phyloP scores from a whole-genome alignment of 2,113 vertebrate genomes.

The Chaetops frenatus region DNA sequence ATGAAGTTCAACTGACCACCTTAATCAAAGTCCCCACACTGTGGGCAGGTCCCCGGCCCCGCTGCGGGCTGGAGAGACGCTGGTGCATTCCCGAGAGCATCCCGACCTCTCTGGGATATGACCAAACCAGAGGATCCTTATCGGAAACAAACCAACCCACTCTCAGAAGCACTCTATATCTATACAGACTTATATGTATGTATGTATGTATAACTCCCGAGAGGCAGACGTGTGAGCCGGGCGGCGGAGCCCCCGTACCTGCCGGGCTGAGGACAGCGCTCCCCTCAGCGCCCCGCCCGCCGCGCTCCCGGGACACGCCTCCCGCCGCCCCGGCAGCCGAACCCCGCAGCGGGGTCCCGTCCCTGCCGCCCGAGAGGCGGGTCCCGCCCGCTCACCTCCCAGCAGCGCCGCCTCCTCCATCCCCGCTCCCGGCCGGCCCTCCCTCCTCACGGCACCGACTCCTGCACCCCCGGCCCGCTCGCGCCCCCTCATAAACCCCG shows the following conservation, averaged over 20 bases:
- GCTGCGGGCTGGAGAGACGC: not conserved
- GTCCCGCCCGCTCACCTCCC: not conserved
- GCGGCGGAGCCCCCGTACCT: not conserved
- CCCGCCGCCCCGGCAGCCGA: not conserved
- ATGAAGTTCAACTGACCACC: not conserved
- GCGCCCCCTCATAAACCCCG: no score
- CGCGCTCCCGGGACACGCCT: not conserved
- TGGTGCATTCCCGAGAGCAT: not conserved
- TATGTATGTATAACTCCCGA: rapidly evolving
- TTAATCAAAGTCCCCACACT: rapidly evolving
- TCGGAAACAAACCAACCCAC: rapidly evolving
- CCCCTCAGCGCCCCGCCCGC: not conserved
- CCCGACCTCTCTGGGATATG: rapidly evolving
- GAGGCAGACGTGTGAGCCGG: not conserved
- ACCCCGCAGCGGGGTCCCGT: no score
- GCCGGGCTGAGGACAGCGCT: not conserved
- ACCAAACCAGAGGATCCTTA: no score
- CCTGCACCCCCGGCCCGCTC: no score
- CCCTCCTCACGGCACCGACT: not conserved
- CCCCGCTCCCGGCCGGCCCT: not conserved
- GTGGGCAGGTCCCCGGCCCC: not conserved
- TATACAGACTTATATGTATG: not conserved
- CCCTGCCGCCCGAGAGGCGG: not conserved
- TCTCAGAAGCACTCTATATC: not conserved
- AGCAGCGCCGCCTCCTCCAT: not conserved